A percentile compares a stretch with the other conserved stretches of the same genome.
These are phyloP conservation scores for Lerema accius DNA, from an alignment of 1,140 invertebrate genomes.

Conservation along the genomic window DNA sequence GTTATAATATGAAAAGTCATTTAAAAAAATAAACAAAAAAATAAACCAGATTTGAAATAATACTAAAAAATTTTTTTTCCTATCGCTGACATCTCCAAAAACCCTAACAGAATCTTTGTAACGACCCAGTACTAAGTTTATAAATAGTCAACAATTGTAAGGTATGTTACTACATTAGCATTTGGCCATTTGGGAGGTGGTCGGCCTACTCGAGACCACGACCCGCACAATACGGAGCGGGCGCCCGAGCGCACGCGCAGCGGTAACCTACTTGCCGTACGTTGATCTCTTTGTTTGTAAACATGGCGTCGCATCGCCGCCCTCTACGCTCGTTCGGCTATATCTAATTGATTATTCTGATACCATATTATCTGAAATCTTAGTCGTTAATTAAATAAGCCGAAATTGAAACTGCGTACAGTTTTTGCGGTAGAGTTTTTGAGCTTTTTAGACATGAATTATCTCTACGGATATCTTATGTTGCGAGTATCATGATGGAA, in stretches of 20 bases:
- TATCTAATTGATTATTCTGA: conserved; percentile 14
- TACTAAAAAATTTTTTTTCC: too few relatives aligned
- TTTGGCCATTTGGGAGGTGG: conserved; percentile 41
- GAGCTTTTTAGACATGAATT: too few relatives aligned
- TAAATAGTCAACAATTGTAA: neutral
- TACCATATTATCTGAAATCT: conserved; percentile 1
- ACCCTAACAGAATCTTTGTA: too few relatives aligned
- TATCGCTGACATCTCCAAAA: too few relatives aligned
- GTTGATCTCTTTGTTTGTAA: conserved; percentile 82
- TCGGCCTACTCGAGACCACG: conserved; percentile 57
- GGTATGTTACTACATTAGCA: conserved; percentile 11
- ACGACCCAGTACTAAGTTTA: neutral
- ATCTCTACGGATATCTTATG: too few relatives aligned
- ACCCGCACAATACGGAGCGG: conserved; percentile 68
- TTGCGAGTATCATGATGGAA: too few relatives aligned
- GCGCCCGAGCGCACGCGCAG: conserved; percentile 52
- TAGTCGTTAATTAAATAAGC: neutral
- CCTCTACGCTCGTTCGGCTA: conserved; percentile 39
- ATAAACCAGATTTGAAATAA: too few relatives aligned
- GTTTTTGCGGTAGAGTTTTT: too few relatives aligned
- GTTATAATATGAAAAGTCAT: too few relatives aligned
- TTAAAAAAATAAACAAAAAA: too few relatives aligned
- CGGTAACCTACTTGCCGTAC: conserved; percentile 78
- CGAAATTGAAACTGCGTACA: too few relatives aligned
- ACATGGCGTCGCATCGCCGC: conserved; percentile 68